Evolutionary conservation across 2,888 invertebrate genomes (phyloP).

Genomic region (Automeris io): DNA sequence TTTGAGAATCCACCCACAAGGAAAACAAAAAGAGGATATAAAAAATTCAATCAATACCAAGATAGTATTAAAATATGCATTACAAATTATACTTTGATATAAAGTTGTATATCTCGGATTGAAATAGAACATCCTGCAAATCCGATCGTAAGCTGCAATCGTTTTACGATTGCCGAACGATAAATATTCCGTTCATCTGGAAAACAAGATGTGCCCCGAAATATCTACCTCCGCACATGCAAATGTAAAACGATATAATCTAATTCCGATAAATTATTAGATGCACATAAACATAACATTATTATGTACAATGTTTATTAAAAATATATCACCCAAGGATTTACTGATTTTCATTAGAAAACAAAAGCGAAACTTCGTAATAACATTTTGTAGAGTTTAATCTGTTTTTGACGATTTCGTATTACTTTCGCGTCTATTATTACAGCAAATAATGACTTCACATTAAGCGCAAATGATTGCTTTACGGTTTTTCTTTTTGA

Average conservation of each 20-base stretch:
- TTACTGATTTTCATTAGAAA: background rate
- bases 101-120: constrained; percentile 24
- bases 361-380: background rate
- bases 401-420: background rate
- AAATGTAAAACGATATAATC: too few species aligned
- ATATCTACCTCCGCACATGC: constrained; percentile 54
- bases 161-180: constrained; percentile 59
- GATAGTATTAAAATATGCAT: constrained; percentile 4
- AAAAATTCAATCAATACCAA: background rate
- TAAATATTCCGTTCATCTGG: constrained; percentile 54
- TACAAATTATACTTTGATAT: too few species aligned
- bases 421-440: too few species aligned
- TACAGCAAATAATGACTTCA: too few species aligned
- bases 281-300: too few species aligned
- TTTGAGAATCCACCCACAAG: too few species aligned
- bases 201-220: constrained; percentile 51
- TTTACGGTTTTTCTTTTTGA: background rate
- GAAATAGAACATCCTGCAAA: constrained; percentile 43
- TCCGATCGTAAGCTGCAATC: constrained; percentile 42
- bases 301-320: too few species aligned
- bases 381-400: constrained; percentile 15
- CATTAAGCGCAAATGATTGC: constrained; percentile 17
- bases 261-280: too few species aligned
- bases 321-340: too few species aligned
- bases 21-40: too few species aligned